Evolutionary conservation across 2,888 invertebrate genomes (phyloP).

Genomic region (Drosophila koepferae): DNA sequence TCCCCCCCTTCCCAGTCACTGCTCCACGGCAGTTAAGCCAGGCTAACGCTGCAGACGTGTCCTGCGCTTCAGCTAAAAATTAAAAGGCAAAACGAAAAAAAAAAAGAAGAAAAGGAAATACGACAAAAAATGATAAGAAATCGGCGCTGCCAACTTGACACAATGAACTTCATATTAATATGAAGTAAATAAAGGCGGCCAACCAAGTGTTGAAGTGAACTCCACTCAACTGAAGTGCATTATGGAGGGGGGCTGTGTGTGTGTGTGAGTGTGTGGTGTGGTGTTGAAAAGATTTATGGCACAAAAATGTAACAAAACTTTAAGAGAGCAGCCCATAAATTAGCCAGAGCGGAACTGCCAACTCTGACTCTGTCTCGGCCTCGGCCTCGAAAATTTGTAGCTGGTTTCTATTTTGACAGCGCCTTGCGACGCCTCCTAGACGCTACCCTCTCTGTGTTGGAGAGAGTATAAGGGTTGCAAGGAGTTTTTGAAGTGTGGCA

Average conservation of each 20-base stretch:
- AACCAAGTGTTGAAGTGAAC: conserved; percentile 51
- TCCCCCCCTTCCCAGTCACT: accelerated
- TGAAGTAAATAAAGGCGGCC: conserved; percentile 74
- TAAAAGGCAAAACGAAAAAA: conserved; percentile 41
- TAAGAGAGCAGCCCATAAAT: conserved; percentile 70
- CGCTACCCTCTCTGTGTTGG: conserved; percentile 28
- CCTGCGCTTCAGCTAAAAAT: conserved; percentile 39
- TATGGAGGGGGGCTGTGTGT: conserved; percentile 24
- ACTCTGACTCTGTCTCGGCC: conserved; percentile 18
- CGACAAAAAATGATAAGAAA: conserved; percentile 69
- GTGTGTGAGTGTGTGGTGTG: conserved; percentile 30
- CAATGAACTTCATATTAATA: conserved; percentile 80
- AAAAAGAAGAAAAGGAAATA: conserved; percentile 21
- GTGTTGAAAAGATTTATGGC: conserved; percentile 79
- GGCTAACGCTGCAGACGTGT: conserved; percentile 43
- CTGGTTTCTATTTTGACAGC: conserved; percentile 54
- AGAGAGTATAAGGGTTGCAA: not conserved
- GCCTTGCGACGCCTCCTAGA: conserved; percentile 21
- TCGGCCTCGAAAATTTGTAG: conserved; percentile 43
- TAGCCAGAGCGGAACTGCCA: conserved; percentile 56
- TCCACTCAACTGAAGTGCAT: conserved; percentile 62
- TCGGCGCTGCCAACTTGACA: conserved; percentile 78
- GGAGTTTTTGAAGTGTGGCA: not conserved
- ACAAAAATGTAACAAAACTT: conserved; percentile 72
- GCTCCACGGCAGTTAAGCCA: conserved; percentile 35